Conservation (phyloP, 1,140 invertebrate genomes). For the Micrasema minimum region DNA sequence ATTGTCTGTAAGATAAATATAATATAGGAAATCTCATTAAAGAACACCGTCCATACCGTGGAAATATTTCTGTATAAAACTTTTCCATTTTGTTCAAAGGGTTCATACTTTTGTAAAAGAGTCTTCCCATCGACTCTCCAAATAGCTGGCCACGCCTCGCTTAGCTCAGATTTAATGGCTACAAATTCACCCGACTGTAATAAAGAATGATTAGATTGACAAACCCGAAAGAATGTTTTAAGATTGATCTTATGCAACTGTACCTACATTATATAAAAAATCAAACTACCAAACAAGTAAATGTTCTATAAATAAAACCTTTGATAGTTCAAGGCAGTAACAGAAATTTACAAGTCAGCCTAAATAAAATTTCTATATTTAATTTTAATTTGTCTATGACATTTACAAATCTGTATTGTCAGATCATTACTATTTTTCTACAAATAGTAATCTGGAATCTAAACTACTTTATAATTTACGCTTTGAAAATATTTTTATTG, state of each 20-base stretch:
- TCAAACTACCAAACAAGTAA: too few relatives aligned
- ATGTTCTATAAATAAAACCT: too few relatives aligned
- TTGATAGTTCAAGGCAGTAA: too few relatives aligned
- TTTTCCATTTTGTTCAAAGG: slow-evolving; percentile 83
- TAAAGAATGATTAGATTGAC: slow-evolving; percentile 6
- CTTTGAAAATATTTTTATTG: too few relatives aligned
- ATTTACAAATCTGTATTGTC: not conserved
- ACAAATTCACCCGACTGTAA: slow-evolving; percentile 86
- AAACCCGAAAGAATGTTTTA: too few relatives aligned
- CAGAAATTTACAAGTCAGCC: too few relatives aligned
- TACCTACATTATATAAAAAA: too few relatives aligned
- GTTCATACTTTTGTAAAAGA: slow-evolving; percentile 86
- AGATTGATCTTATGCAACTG: too few relatives aligned
- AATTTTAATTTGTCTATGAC: too few relatives aligned
- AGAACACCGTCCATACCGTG: slow-evolving; percentile 73
- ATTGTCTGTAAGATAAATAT: not conserved
- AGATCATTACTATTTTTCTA: slow-evolving; percentile 1
- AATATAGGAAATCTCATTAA: not conserved
- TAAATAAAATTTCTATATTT: too few relatives aligned
- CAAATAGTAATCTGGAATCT: too few relatives aligned
- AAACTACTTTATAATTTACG: too few relatives aligned
- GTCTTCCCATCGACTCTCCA: slow-evolving; percentile 91
- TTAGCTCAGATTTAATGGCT: slow-evolving; percentile 79
- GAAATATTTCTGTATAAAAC: slow-evolving; percentile 87
- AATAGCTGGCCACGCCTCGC: slow-evolving; percentile 80